Percentiles rank a stretch among this genome's conserved stretches.
phyloP scores from a whole-genome alignment of 2,797 vertebrate species.

The Lutjanus campechanus region DNA sequence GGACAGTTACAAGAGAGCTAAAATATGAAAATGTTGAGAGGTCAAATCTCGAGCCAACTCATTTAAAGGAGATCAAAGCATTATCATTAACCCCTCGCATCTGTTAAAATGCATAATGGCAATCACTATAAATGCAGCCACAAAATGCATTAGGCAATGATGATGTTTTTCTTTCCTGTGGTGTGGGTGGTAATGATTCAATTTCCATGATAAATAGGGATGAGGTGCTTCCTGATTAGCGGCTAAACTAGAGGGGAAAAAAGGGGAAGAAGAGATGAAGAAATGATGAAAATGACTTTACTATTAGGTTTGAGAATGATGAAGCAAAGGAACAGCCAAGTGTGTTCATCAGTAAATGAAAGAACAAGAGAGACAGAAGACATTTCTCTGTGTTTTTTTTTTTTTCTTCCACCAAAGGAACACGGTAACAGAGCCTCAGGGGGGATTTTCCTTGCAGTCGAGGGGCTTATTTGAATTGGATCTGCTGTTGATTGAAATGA shows the following conservation, averaged over 20 bases:
- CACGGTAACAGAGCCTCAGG: conserved; percentile 64
- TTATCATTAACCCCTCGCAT: conserved; percentile 74
- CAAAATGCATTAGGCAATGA: conserved; percentile 80
- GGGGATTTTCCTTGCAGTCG: conserved; percentile 74
- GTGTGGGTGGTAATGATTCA: conserved; percentile 88
- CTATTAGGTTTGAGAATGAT: conserved; percentile 66
- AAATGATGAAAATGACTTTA: conserved; percentile 66
- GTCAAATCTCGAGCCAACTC: conserved; percentile 53
- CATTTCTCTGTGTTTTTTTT: conserved; percentile 35
- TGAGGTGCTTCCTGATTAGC: conserved; percentile 87
- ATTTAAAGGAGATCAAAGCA: conserved; percentile 75
- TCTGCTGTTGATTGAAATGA: conserved; percentile 86
- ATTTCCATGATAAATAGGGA: conserved; percentile 82
- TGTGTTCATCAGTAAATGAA: conserved; percentile 50
- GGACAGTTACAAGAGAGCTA: neutral
- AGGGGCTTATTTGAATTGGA: conserved; percentile 82
- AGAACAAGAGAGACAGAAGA: conserved; percentile 33
- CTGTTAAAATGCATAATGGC: conserved; percentile 72
- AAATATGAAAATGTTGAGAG: conserved; percentile 44
- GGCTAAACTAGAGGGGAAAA: conserved; percentile 58
- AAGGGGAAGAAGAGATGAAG: conserved; percentile 50
- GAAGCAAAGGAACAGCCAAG: conserved; percentile 41
- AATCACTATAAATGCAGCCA: conserved; percentile 67
- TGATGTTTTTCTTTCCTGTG: conserved; percentile 87
- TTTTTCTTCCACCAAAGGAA: conserved; percentile 63